phyloP scores from a whole-genome alignment of 2,113 vertebrate species.

The Nerophis lumbriciformis region DNA sequence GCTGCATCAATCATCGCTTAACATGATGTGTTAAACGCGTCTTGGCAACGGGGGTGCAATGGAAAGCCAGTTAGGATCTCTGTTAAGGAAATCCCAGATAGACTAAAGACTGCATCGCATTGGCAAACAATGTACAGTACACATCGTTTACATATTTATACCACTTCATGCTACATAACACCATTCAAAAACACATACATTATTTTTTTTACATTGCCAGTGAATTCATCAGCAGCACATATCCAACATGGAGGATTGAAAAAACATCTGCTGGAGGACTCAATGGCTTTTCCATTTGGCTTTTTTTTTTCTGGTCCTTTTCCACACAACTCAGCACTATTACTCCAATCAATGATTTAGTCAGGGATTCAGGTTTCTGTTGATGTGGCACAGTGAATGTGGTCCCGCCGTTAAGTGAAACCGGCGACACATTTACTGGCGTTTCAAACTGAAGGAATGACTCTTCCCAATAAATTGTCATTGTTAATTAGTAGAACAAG shows the following conservation, averaged over 20 bases:
- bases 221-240: conserved; percentile 19
- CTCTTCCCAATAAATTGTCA: too few species aligned
- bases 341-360: conserved; percentile 24
- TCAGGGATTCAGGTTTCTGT: conserved; percentile 15
- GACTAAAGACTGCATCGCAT: background rate
- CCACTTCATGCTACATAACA: background rate
- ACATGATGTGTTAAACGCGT: conserved; percentile 1
- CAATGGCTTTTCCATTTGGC: conserved; percentile 33
- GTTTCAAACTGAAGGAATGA: background rate
- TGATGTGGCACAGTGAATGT: conserved; percentile 3
- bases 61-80: background rate
- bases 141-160: background rate
- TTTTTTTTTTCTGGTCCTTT: conserved; percentile 3
- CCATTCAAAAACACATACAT: conserved; percentile 2
- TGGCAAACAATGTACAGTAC: too few species aligned
- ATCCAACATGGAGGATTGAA: conserved; percentile 32
- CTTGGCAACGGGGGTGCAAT: background rate
- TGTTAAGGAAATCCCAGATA: conserved; percentile 1
- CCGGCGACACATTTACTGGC: background rate
- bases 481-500: too few species aligned
- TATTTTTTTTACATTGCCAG: background rate
- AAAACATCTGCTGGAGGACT: conserved; percentile 38
- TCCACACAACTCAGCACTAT: conserved; percentile 15
- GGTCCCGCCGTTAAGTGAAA: conserved; percentile 14
- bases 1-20: background rate